Evolutionary conservation across 2,797 vertebrate genomes (phyloP).

Genomic region (Phalanger gymnotis): DNA sequence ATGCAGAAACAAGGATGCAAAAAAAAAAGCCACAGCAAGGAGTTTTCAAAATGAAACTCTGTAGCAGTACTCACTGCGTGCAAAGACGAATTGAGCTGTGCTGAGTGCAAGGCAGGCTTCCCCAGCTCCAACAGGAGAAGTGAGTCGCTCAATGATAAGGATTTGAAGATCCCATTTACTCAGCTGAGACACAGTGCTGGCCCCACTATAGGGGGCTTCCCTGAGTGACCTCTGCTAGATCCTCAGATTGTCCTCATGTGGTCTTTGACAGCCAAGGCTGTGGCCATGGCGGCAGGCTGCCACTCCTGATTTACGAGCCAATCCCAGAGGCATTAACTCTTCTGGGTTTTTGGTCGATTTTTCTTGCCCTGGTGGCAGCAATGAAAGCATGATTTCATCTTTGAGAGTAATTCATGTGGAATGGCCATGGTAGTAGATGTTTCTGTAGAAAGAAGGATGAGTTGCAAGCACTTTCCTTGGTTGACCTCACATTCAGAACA

Average conservation of each 20-base stretch:
- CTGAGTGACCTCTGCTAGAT: background rate
- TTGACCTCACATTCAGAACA: background rate
- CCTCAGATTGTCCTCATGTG: slow-evolving; percentile 46
- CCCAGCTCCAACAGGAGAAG: slow-evolving; percentile 73
- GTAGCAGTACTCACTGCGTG: slow-evolving; percentile 80
- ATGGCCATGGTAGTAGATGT: background rate
- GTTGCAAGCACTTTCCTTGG: background rate
- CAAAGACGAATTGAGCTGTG: slow-evolving; percentile 78
- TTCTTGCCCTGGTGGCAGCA: slow-evolving; percentile 51
- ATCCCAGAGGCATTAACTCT: slow-evolving; percentile 77
- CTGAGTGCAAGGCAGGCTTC: slow-evolving; percentile 67
- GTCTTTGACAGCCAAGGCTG: slow-evolving; percentile 77
- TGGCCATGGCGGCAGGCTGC: slow-evolving; percentile 73
- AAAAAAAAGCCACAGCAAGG: slow-evolving; percentile 58
- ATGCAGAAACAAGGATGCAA: slow-evolving; percentile 63
- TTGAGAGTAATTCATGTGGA: background rate
- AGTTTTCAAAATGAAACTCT: slow-evolving; percentile 78
- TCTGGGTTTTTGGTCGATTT: slow-evolving; percentile 77
- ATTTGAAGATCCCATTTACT: too few relatives aligned
- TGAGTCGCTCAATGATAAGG: slow-evolving; percentile 74
- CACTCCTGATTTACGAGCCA: slow-evolving; percentile 79
- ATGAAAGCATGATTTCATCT: background rate
- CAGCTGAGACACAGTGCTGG: background rate
- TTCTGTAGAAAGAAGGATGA: background rate
- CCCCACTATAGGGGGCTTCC: too few relatives aligned